Evolutionary conservation across 1,140 invertebrate genomes (phyloP), one percentile per base, ranked within the genome.

Genomic region (Chionoecetes opilio): DNA sequence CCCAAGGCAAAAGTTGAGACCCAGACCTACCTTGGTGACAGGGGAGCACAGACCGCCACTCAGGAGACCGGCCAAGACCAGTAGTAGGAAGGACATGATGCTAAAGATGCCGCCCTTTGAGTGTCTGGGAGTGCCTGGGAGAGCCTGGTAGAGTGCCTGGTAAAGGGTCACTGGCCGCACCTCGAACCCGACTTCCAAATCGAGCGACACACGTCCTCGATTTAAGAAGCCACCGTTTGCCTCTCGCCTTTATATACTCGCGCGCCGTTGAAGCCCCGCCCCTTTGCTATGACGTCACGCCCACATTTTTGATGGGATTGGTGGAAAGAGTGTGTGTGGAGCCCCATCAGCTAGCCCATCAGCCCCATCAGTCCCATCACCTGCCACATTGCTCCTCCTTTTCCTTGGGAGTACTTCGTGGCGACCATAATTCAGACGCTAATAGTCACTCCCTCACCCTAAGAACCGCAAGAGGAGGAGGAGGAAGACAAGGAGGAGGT

Each of bases 171-270:
- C 63, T 75, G 63, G 63, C 63, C 63, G 63, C 63, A 5, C 63
- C 21, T 75, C 2, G 63, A 75, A 26, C 63, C 63, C 63, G 63
- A 75, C 63, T 75, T 75, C 63, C 63, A 75, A 75, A 75, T 75
- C 63, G 63, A 75, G 63, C 63, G 63, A 75, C 63, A 75, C 63
- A 75, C 63, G 63, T 75, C 63, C 63, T 75, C 63, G 63, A 75
- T 75, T 75, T 75, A 75, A 75, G 63, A 75, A 21, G 0, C 63
- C 63, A 8, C 21, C 6, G 63, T 2, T 5, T n/a, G 21, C 63
- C 63, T 21, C 63, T 11, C 63, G 21, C 63, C 5, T n/a, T 75
- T 75, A 75, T 75, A 75, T 75, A 75, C 63, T 75, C 5, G 63
- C 26, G 63, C 63, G 5, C 63, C 63, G 8, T 26, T 26, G 21